phyloP scores from a whole-genome alignment of 2,888 invertebrate species.

The Agrochola circellaris region DNA sequence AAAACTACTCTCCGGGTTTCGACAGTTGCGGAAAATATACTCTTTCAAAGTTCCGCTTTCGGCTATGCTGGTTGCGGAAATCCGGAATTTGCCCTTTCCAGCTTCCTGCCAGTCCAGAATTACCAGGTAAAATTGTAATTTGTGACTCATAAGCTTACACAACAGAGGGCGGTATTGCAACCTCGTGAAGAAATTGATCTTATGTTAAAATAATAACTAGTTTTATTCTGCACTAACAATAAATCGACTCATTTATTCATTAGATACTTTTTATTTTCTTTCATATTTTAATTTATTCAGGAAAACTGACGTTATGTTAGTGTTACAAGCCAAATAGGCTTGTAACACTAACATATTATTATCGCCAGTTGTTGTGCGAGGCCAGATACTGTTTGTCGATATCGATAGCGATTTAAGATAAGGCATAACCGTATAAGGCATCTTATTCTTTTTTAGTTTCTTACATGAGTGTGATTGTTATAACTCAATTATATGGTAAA shows the following conservation, averaged over 20 bases:
- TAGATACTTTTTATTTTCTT: not conserved
- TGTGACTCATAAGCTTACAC: constrained; percentile 24
- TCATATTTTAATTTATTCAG: no score
- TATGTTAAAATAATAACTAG: not conserved
- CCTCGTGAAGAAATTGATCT: not conserved
- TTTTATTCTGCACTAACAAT: not conserved
- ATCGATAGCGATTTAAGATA: constrained; percentile 26
- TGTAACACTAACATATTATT: constrained; percentile 36
- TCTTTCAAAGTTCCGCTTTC: not conserved
- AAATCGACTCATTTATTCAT: not conserved
- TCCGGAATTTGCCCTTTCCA: not conserved
- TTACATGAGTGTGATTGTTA: not conserved
- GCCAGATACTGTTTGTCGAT: constrained; percentile 13
- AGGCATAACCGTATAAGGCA: no score
- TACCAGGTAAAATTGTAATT: not conserved
- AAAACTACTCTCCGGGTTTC: not conserved
- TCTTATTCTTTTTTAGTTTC: not conserved
- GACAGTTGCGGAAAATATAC: not conserved
- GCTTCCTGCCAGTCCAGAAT: not conserved
- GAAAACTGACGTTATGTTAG: no score
- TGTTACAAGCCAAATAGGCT: no score
- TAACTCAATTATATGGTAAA: not conserved
- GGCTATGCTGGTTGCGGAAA: not conserved
- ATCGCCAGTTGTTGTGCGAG: not conserved
- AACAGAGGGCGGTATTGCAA: constrained; percentile 32